Conservation (phyloP, 2,113 vertebrate genomes). For the Scytalopus superciliaris region DNA sequence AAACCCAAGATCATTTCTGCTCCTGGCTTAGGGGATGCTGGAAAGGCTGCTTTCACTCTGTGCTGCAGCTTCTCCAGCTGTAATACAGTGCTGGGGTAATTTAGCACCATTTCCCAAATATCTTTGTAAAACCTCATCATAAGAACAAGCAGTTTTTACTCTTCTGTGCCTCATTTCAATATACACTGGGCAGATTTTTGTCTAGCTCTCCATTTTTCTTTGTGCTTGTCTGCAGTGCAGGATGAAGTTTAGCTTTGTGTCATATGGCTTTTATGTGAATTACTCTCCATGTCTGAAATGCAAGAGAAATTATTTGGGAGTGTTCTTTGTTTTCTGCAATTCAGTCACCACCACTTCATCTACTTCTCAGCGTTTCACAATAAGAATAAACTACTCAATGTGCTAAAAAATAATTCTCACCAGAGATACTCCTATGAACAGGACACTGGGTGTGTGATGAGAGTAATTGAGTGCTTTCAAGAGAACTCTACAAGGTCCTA, state of each 20-base stretch:
- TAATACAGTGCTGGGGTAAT: not conserved
- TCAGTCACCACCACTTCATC: slow-evolving; percentile 17
- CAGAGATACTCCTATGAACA: not conserved
- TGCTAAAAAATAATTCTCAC: slow-evolving; percentile 10
- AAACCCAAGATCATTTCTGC: not conserved
- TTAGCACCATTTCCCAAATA: not conserved
- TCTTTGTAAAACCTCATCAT: not conserved
- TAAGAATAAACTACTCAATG: not conserved
- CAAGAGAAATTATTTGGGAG: not conserved
- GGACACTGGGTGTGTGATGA: slow-evolving; percentile 54
- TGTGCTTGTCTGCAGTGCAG: not conserved
- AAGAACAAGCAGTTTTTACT: not conserved
- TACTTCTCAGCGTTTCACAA: slow-evolving; percentile 45
- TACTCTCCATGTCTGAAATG: not conserved
- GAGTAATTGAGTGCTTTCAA: slow-evolving; percentile 70
- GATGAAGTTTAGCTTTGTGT: not conserved
- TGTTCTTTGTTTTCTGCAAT: slow-evolving; percentile 11
- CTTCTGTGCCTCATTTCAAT: not conserved
- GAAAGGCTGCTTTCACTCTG: not conserved
- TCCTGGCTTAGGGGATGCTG: not conserved
- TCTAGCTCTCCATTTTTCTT: not conserved
- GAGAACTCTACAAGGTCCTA: slow-evolving; percentile 4
- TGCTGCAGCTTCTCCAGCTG: not conserved
- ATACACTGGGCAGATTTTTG: not conserved
- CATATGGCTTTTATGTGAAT: not conserved